Evolutionary conservation across 2,113 vertebrate species (phyloP), one percentile per base, ranked within the genome.

Genomic region (Anolis sagrei): DNA sequence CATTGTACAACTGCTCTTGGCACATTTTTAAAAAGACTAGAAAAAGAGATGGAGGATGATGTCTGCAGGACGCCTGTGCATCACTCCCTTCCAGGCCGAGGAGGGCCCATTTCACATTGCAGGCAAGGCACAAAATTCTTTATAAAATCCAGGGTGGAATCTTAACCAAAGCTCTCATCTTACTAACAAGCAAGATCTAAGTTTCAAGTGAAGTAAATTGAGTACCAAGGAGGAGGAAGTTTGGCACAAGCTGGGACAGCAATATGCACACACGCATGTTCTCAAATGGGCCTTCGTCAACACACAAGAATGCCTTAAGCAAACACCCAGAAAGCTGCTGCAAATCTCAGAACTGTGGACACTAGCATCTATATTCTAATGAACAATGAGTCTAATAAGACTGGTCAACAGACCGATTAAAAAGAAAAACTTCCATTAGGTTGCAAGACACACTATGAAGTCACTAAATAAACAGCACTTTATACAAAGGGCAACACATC

Each of bases 111-210:
- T 86, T 34, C 34, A 62, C 72, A 27, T 34, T 79, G 18, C 23
- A 79, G 68, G 39, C 51, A 64, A 79, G 54, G 48, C 58, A 4
- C 29, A 23, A 19, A 13, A 64, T 68, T 19, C 62, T 78, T 25
- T 13, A 0, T 1, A 16, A 79, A 64, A 64, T 62, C 48, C 86
- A 82, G 10, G 54, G 4, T 2, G 10, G 19, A 78, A 21, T 3
- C 48, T 68, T 14, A 2, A 78, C 23, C 79, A 48, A 72, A 16
- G 44, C 21, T 9, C 21, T 62, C 18, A 74, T 44, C 51, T 9
- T 61, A 85, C 68, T 48, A 18, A 23, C 48, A 82, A 78, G 19
- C 4, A 83, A 82, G 76, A 44, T 85, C 58, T 69, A 51, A 44
- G 2, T 11, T 61, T 36, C 2, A 29, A 39, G 5, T 2, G 25